Evolutionary conservation across 2,113 vertebrate genomes (phyloP).

Genomic region (Lophura nycthemera): DNA sequence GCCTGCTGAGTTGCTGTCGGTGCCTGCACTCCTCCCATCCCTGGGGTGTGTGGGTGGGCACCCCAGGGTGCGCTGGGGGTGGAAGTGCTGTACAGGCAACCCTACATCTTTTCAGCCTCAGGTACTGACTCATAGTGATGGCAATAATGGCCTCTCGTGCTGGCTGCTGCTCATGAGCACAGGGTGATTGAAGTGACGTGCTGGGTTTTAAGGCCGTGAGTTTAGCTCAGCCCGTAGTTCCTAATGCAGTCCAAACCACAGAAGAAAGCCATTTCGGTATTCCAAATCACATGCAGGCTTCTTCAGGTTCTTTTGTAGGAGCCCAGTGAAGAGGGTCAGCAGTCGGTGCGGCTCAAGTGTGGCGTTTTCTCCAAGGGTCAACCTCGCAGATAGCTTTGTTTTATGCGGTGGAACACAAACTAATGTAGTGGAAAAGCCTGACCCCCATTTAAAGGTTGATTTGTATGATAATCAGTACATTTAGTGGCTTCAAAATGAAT

Average conservation of each 20-base stretch:
- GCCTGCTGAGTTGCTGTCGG: not conserved
- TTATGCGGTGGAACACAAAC: conserved; percentile 59
- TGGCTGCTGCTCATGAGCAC: not conserved
- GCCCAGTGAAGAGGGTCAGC: conserved; percentile 36
- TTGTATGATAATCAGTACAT: conserved; percentile 65
- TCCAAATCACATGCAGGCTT: not conserved
- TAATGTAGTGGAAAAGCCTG: conserved; percentile 63
- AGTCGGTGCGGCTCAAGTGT: not conserved
- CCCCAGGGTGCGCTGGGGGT: not conserved
- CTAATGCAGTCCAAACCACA: not conserved
- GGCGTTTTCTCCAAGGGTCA: conserved; percentile 47
- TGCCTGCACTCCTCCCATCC: not conserved
- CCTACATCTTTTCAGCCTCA: not conserved
- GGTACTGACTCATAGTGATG: not conserved
- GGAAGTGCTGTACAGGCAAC: not conserved
- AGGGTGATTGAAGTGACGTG: not conserved
- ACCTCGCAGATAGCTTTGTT: conserved; percentile 30
- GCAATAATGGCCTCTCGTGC: not conserved
- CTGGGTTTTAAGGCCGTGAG: conserved; percentile 1
- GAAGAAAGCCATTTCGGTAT: not conserved
- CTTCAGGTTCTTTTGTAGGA: conserved; percentile 23
- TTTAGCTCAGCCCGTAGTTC: not conserved
- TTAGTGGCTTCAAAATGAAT: conserved; percentile 54
- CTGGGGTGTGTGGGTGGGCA: not conserved
- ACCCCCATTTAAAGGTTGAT: conserved; percentile 67